Evolutionary conservation across 2,113 vertebrate genomes (phyloP), one percentile per base, ranked within the genome.

Genomic region (Pangasianodon gigas): DNA sequence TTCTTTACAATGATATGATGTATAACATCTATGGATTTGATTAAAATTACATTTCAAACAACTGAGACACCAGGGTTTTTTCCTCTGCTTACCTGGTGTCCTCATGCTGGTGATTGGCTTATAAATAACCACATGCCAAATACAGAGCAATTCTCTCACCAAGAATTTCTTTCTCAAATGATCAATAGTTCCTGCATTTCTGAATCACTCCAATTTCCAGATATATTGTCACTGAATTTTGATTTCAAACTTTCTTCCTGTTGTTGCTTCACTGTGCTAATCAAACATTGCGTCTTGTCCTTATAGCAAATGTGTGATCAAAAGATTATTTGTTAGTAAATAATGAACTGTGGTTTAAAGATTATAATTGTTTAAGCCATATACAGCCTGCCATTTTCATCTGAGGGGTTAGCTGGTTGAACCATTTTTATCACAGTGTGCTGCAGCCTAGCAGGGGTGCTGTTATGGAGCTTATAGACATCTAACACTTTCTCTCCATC

Each of bases 281-380:
- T 54, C 16, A 16, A n/a, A 21, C 26, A 37, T 0, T 32, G n/a
- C 18, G 18, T 90, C 90, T 92, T 90, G 93, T 93, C 93, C 90
- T 93, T 93, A 91, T 90, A 82, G 67, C 32, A 74, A 74, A 74
- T 8, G 6, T 44, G 9, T 48, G 24, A 26, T 74, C 6, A 32
- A 69, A 69, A 69, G n/a, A 1, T 75, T 44, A 48, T 79, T 79
- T 79, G 1, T 79, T 26, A 54, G 52, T 46, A 94, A 93, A 93
- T 94, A 94, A 95, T 94, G 94, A 94, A 94, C 95, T 92, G 87
- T 94, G 92, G 93, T 95, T 94, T 93, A 92, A 94, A 92, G 88
- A 94, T 93, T 94, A 93, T 95, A 96, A 96, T n/a, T 29, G 48
- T 96, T 96, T 95, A 71, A 92, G 93, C 92, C 87, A 92, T 94